phyloP scores from a whole-genome alignment of 2,797 vertebrate genomes.

The Sebastes itinus region DNA sequence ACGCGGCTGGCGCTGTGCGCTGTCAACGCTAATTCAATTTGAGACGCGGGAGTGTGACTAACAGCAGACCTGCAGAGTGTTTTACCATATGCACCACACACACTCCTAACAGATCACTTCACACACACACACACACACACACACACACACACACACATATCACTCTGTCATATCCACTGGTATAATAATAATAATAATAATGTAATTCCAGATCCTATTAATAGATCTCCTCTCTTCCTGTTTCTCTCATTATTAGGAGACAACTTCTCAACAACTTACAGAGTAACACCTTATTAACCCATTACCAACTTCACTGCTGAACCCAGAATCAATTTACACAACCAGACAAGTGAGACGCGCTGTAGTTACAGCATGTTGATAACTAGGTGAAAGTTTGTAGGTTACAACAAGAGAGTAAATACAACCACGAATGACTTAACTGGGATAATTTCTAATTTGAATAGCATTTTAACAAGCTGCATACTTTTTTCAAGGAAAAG shows the following conservation, averaged over 20 bases:
- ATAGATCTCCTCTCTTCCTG: slow-evolving; percentile 13
- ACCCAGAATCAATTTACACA: neutral
- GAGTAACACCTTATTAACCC: slow-evolving; percentile 42
- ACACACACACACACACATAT: neutral
- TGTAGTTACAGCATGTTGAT: neutral
- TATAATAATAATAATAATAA: slow-evolving; percentile 4
- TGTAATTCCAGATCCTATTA: slow-evolving; percentile 43
- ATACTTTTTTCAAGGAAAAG: neutral
- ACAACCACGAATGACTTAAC: neutral
- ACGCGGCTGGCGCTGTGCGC: slow-evolving; percentile 84
- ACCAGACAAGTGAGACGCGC: neutral
- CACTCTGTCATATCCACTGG: slow-evolving; percentile 16
- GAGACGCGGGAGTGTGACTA: slow-evolving; percentile 91
- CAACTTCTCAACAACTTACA: slow-evolving; percentile 39
- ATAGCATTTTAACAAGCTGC: neutral
- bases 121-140: neutral
- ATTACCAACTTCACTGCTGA: neutral
- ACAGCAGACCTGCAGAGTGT: slow-evolving; percentile 81
- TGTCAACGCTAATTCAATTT: slow-evolving; percentile 97
- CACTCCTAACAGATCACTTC: slow-evolving; percentile 3
- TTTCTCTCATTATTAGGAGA: slow-evolving; percentile 35
- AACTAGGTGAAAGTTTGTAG: neutral
- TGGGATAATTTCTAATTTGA: neutral
- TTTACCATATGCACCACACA: slow-evolving; percentile 87
- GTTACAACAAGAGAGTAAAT: neutral